Conservation (phyloP, 2,113 vertebrate genomes). For the Polypterus senegalus region DNA sequence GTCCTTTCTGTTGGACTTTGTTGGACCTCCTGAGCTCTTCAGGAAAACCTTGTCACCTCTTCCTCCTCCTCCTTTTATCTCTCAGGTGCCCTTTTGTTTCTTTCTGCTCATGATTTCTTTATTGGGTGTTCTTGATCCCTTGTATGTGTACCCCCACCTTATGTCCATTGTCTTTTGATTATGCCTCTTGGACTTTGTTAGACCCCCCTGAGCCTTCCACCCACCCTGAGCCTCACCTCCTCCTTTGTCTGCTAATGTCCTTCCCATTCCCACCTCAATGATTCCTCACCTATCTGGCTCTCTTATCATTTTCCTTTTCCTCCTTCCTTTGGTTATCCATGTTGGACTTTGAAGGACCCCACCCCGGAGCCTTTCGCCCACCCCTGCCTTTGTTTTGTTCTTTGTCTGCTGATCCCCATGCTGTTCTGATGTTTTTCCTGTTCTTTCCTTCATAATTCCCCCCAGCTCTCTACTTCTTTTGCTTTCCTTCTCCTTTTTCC, state of each 20-base stretch:
- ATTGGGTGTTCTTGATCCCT: background rate
- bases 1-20: too few relatives aligned
- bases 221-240: slow-evolving; percentile 6
- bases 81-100: background rate
- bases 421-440: too few relatives aligned
- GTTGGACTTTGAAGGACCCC: too few relatives aligned
- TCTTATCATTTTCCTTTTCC: too few relatives aligned
- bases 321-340: too few relatives aligned
- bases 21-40: too few relatives aligned
- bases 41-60: too few relatives aligned
- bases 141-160: background rate
- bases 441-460: too few relatives aligned
- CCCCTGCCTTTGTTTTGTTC: background rate
- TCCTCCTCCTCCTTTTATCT: background rate
- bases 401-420: too few relatives aligned
- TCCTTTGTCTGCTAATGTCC: slow-evolving; percentile 25
- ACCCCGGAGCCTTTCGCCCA: background rate
- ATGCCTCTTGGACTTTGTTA: background rate
- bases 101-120: background rate
- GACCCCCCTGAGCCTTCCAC: background rate
- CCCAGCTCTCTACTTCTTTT: slow-evolving; percentile 2
- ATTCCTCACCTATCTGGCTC: too few relatives aligned
- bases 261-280: too few relatives aligned
- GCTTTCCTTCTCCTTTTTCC: slow-evolving; percentile 18
- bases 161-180: background rate